Evolutionary conservation across 2,888 invertebrate genomes (phyloP).

Genomic region (Acheta domesticus): DNA sequence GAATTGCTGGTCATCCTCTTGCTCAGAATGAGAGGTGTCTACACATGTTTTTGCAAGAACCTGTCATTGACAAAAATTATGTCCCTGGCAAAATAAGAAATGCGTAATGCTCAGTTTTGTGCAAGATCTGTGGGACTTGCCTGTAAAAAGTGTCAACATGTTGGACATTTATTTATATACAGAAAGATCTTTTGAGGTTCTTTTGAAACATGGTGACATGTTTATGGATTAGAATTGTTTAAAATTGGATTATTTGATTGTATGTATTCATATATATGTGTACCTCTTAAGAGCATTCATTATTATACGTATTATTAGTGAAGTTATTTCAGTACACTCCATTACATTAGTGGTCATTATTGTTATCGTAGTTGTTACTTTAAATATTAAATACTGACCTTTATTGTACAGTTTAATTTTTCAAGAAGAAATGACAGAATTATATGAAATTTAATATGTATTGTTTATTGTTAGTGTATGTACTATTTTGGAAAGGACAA

Average conservation of each 20-base stretch:
- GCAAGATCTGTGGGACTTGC: background rate
- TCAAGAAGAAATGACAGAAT: background rate
- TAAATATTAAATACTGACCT: too few relatives aligned
- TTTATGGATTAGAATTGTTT: background rate
- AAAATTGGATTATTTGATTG: background rate
- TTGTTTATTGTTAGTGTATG: background rate
- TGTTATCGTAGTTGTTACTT: background rate
- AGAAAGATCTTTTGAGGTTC: background rate
- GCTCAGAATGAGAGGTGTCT: conserved; percentile 98
- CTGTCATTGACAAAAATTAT: conserved; percentile 97
- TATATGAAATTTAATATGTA: background rate
- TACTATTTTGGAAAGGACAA: background rate
- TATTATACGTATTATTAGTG: background rate
- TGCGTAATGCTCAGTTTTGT: conserved; percentile 60
- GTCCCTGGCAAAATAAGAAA: conserved; percentile 98
- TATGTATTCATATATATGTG: conserved; percentile 18
- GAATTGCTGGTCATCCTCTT: conserved; percentile 96
- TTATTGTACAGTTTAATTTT: too few relatives aligned
- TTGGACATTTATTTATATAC: background rate
- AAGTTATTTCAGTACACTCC: background rate
- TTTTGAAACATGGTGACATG: background rate
- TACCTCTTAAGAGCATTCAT: background rate
- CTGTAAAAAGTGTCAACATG: conserved; percentile 8
- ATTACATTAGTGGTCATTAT: background rate
- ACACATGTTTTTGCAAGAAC: conserved; percentile 98